Evolutionary conservation across 2,113 vertebrate genomes (phyloP).

Genomic region (Ploceus nigricollis): DNA sequence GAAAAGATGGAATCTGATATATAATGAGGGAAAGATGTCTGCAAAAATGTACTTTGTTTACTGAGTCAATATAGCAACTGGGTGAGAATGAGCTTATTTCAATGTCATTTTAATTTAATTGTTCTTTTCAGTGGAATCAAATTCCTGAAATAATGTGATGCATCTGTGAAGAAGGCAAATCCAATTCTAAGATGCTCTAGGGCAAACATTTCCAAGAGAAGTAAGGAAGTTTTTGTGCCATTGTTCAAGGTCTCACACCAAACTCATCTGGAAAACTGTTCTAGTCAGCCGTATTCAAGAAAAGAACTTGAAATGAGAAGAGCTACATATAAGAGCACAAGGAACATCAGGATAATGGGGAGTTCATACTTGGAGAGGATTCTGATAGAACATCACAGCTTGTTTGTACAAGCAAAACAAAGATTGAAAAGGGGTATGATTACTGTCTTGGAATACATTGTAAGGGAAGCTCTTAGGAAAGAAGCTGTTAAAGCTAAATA

Average conservation of each 20-base stretch:
- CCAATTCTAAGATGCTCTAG: constrained; percentile 7
- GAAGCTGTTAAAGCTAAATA: neutral
- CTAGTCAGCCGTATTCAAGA: neutral
- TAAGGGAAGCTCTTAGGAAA: neutral
- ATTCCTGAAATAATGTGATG: constrained; percentile 6
- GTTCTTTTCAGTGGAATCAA: constrained; percentile 40
- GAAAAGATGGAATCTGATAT: neutral
- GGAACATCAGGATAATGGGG: neutral
- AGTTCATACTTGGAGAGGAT: neutral
- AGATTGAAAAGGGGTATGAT: neutral
- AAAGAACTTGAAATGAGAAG: neutral
- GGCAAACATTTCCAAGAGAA: neutral
- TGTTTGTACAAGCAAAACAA: neutral
- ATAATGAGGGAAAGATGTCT: constrained; percentile 27
- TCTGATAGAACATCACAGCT: neutral
- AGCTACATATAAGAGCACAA: neutral
- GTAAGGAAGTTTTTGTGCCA: neutral
- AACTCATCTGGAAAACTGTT: neutral
- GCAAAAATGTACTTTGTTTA: neutral
- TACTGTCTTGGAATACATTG: neutral
- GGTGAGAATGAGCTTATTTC: constrained; percentile 28
- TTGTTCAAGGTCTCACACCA: neutral
- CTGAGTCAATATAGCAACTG: neutral
- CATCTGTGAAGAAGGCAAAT: constrained; percentile 48
- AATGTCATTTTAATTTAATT: constrained; percentile 51